A percentile compares a stretch with the other conserved stretches of the same genome.
These are phyloP conservation scores for Raja brachyura DNA, from an alignment of 2,113 vertebrate genomes.

Conservation along the genomic window DNA sequence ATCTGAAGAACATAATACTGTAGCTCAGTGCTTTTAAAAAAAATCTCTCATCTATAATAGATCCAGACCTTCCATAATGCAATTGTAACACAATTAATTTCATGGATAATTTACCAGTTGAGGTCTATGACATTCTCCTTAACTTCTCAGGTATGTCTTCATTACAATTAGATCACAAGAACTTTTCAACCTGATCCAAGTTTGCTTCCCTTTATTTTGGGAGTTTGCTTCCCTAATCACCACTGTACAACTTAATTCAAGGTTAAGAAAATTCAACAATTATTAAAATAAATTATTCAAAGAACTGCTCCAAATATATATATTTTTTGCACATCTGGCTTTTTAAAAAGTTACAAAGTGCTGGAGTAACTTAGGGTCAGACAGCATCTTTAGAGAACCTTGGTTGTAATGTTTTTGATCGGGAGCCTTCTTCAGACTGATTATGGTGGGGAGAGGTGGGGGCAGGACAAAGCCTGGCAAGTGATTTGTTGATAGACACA, in stretches of 20 bases:
- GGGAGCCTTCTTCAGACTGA: too few relatives aligned
- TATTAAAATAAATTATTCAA: constrained; percentile 12
- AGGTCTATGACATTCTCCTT: constrained; percentile 9
- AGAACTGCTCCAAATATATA: not conserved
- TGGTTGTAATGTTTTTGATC: too few relatives aligned
- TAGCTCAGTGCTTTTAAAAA: constrained; percentile 27
- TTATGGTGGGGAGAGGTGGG: too few relatives aligned
- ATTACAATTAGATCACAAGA: not conserved
- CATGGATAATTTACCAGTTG: not conserved
- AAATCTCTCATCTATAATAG: constrained; percentile 36
- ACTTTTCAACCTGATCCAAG: not conserved
- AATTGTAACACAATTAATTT: constrained; percentile 37
- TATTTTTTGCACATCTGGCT: not conserved
- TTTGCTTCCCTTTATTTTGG: not conserved
- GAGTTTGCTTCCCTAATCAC: not conserved
- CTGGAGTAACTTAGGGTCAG: too few relatives aligned
- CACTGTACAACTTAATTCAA: not conserved
- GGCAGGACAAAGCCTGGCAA: too few relatives aligned
- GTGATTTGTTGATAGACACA: too few relatives aligned
- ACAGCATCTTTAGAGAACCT: too few relatives aligned
- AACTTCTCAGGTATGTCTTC: constrained; percentile 29
- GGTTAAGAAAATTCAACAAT: not conserved
- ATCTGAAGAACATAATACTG: constrained; percentile 38
- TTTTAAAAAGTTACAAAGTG: too few relatives aligned
- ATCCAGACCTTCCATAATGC: constrained; percentile 34